phyloP scores from a whole-genome alignment of 92 coral and sea anemone species.

The Hydrozoanthus gracilis region DNA sequence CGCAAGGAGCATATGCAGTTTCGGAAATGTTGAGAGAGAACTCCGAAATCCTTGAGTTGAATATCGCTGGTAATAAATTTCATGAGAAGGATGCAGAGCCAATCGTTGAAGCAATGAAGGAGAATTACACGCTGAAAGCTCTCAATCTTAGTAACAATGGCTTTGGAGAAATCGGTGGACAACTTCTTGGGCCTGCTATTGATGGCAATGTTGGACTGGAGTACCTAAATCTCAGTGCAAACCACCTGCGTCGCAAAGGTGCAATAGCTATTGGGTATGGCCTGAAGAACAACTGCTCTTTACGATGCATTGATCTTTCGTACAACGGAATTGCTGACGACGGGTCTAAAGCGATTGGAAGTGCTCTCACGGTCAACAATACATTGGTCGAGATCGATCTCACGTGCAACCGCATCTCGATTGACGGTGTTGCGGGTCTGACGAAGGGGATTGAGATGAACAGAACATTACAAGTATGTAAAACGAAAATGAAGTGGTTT shows the following conservation, averaged over 20 bases:
- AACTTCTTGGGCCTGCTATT: conserved; percentile 92
- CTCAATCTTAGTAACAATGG: conserved; percentile 85
- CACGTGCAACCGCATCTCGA: conserved; percentile 82
- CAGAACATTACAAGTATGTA: conserved; percentile 70
- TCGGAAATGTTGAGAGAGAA: conserved; percentile 90
- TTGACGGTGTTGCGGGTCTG: conserved; percentile 71
- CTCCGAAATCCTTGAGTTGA: conserved; percentile 84
- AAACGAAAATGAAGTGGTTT: too few relatives aligned
- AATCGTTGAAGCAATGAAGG: conserved; percentile 90
- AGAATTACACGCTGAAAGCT: conserved; percentile 88
- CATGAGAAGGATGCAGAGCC: conserved; percentile 90
- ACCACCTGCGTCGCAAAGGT: conserved; percentile 89
- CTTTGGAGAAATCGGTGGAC: conserved; percentile 86
- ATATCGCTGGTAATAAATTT: conserved; percentile 79
- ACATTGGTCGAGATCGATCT: conserved; percentile 83
- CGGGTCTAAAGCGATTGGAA: conserved; percentile 87
- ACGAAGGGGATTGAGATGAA: conserved; percentile 80
- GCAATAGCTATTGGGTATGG: conserved; percentile 86
- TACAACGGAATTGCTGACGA: conserved; percentile 98
- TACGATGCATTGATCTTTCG: conserved; percentile 86
- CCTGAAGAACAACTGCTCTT: conserved; percentile 77
- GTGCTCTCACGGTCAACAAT: conserved; percentile 73
- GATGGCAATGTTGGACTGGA: conserved; percentile 92
- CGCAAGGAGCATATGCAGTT: conserved; percentile 97
- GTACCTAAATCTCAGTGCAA: conserved; percentile 88